phyloP scores from a whole-genome alignment of 2,888 invertebrate species.

The Labia minor region DNA sequence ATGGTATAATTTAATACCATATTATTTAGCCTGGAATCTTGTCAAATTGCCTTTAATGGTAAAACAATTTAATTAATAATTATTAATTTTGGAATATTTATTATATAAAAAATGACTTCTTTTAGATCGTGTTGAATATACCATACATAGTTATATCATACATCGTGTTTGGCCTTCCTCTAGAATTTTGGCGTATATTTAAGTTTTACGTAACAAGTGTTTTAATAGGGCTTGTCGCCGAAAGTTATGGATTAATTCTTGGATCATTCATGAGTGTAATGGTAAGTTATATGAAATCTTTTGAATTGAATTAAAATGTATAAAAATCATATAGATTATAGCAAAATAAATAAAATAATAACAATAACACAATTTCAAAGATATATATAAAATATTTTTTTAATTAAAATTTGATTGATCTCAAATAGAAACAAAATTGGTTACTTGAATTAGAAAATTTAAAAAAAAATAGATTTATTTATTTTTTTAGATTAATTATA shows the following conservation, averaged over 20 bases:
- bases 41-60: constrained; percentile 49
- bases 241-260: constrained; percentile 66
- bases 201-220: constrained; percentile 57
- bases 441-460: too few species aligned
- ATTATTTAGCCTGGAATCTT: constrained; percentile 51
- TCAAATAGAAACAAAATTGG: too few species aligned
- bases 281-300: constrained; percentile 38
- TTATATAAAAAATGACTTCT: too few species aligned
- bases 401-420: too few species aligned
- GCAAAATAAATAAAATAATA: too few species aligned
- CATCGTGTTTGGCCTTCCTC: constrained; percentile 59
- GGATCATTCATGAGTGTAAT: constrained; percentile 57
- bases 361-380: too few species aligned
- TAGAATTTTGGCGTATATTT: constrained; percentile 50
- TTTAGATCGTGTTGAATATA: too few species aligned
- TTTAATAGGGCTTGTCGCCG: constrained; percentile 60
- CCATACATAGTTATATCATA: constrained; percentile 41
- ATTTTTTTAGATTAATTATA: too few species aligned
- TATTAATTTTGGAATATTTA: neutral
- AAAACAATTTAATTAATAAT: constrained; percentile 23
- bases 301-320: too few species aligned
- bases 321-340: too few species aligned
- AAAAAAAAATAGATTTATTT: too few species aligned
- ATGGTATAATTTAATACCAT: constrained; percentile 54
- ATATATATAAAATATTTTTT: too few species aligned